Conservation (phyloP, 2,113 vertebrate species). For the Turdus rufiventris region DNA sequence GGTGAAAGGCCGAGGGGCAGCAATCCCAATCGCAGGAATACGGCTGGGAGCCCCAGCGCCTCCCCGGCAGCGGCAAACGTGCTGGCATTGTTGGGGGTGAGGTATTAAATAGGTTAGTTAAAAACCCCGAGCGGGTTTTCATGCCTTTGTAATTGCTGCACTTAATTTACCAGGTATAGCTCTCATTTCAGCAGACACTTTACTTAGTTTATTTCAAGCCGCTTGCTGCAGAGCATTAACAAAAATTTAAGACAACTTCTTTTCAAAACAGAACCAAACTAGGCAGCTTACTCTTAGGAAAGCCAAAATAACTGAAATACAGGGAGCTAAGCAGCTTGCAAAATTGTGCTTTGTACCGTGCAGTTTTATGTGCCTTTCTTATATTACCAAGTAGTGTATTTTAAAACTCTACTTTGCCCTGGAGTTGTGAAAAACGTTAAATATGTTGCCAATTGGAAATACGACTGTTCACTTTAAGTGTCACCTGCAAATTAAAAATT, state of each 20-base stretch:
- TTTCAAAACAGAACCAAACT: background rate
- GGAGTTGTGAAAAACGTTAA: slow-evolving; percentile 24
- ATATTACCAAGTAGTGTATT: background rate
- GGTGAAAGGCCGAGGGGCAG: slow-evolving; percentile 6
- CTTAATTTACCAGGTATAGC: background rate
- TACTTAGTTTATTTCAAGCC: background rate
- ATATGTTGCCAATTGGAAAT: background rate
- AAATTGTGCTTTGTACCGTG: background rate
- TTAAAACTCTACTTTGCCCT: background rate
- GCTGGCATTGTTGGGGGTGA: background rate
- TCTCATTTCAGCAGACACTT: background rate
- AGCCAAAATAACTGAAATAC: background rate
- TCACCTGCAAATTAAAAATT: slow-evolving; percentile 5
- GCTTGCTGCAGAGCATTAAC: background rate
- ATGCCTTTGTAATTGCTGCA: background rate
- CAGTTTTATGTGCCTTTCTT: slow-evolving; percentile 4
- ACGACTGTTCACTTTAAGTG: background rate
- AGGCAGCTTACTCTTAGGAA: background rate
- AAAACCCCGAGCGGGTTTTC: background rate
- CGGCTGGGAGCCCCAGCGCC: background rate
- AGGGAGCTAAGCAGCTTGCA: background rate
- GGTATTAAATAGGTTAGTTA: background rate
- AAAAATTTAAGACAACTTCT: background rate
- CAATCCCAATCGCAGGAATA: background rate
- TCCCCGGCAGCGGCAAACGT: background rate